Conservation (phyloP, 2,888 invertebrate genomes). For the Rapana venosa region DNA sequence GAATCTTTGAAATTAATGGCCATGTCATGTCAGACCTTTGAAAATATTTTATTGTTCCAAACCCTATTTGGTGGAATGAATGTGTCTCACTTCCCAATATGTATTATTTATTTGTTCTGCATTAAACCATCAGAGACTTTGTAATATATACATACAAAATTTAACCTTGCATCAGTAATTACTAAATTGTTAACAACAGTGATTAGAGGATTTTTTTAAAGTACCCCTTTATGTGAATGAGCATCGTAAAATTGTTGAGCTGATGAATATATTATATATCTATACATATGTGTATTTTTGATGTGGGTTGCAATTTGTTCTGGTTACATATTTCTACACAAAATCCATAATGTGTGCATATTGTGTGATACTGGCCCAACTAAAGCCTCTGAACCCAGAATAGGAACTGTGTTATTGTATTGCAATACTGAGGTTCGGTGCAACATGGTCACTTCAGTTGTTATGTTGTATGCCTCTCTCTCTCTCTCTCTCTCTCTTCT, state of each 20-base stretch:
- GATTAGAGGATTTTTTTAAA: background rate
- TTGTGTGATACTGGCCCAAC: background rate
- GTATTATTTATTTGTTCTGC: background rate
- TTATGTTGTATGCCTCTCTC: background rate
- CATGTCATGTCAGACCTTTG: background rate
- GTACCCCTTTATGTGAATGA: background rate
- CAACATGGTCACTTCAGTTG: background rate
- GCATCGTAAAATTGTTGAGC: slow-evolving; percentile 17
- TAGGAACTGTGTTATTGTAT: background rate
- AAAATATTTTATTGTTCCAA: background rate
- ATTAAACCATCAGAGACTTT: background rate
- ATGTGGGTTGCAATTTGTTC: background rate
- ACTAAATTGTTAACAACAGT: too few species aligned
- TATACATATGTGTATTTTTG: slow-evolving; percentile 3
- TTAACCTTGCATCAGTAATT: too few species aligned
- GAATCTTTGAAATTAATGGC: background rate
- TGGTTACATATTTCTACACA: slow-evolving; percentile 3
- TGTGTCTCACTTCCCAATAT: background rate
- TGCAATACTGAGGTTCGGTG: background rate
- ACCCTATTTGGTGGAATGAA: background rate
- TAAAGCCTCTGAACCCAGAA: background rate
- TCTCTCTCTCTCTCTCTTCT: slow-evolving; percentile 17
- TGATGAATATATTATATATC: background rate
- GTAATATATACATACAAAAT: background rate
- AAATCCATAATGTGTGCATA: slow-evolving; percentile 4